Evolutionary conservation across 35 echinoderm and acorn worm species (phyloP).

Genomic region (Heliocidaris tuberculata): DNA sequence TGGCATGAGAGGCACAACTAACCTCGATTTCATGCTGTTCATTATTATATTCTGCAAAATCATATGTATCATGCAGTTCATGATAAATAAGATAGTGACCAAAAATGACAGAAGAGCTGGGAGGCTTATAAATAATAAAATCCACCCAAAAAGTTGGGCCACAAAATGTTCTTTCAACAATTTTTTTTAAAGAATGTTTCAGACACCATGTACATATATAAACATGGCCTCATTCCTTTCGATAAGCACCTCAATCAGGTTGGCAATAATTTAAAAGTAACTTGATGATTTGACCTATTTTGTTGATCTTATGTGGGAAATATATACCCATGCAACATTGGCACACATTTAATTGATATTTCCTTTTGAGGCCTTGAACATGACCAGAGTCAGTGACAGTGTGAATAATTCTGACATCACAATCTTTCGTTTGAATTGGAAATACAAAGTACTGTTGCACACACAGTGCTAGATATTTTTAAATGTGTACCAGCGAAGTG

Average conservation of each 20-base stretch:
- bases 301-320: neutral
- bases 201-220: too few species aligned
- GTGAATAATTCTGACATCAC: neutral
- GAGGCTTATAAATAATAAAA: too few species aligned
- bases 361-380: neutral
- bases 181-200: too few species aligned
- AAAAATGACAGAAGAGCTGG: too few species aligned
- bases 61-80: too few species aligned
- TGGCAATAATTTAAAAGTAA: neutral
- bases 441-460: neutral
- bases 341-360: neutral
- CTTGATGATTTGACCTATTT: neutral
- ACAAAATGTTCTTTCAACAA: too few species aligned
- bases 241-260: neutral
- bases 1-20: too few species aligned
- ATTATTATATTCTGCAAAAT: too few species aligned
- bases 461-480: neutral
- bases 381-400: neutral
- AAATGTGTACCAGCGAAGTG: neutral
- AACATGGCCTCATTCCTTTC: neutral
- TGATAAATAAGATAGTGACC: too few species aligned
- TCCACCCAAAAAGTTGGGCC: too few species aligned
- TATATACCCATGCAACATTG: neutral
- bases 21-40: too few species aligned
- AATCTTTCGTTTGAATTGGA: too few species aligned